These are phyloP conservation scores for Tenthredo livida DNA, from an alignment of 2,888 invertebrate genomes.

Conservation along the genomic window DNA sequence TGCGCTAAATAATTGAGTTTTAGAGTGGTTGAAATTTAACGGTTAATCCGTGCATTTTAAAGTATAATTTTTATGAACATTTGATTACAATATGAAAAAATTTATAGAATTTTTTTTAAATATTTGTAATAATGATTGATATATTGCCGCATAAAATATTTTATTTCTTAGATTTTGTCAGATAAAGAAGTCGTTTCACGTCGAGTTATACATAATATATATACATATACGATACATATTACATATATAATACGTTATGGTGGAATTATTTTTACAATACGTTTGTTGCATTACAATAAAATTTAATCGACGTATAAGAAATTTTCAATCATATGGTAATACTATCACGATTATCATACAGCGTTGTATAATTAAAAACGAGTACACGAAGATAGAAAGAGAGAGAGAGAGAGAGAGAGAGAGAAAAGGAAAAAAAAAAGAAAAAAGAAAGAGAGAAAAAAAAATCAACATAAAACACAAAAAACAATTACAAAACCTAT, in stretches of 20 bases:
- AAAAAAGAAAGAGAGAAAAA: background rate
- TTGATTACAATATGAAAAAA: background rate
- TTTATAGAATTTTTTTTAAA: background rate
- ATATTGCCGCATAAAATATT: background rate
- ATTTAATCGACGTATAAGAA: background rate
- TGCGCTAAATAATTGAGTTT: background rate
- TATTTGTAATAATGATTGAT: background rate
- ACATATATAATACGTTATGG: conserved; percentile 2
- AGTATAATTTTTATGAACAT: background rate
- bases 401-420: no score
- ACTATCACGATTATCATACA: background rate
- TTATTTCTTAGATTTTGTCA: background rate
- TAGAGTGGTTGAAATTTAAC: background rate
- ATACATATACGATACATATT: background rate
- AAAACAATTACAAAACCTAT: conserved; percentile 25
- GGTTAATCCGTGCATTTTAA: background rate
- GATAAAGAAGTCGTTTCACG: background rate
- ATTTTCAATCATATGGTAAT: conserved; percentile 13
- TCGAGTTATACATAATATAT: background rate
- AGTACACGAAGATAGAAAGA: background rate
- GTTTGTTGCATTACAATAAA: background rate
- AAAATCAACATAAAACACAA: background rate
- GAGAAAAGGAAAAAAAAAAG: background rate
- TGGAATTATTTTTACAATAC: conserved; percentile 23
- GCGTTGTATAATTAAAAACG: conserved; percentile 4